Percentiles rank a stretch among this genome's conserved stretches.
phyloP scores from a whole-genome alignment of 1,140 invertebrate genomes.

The Dicyema japonicum region DNA sequence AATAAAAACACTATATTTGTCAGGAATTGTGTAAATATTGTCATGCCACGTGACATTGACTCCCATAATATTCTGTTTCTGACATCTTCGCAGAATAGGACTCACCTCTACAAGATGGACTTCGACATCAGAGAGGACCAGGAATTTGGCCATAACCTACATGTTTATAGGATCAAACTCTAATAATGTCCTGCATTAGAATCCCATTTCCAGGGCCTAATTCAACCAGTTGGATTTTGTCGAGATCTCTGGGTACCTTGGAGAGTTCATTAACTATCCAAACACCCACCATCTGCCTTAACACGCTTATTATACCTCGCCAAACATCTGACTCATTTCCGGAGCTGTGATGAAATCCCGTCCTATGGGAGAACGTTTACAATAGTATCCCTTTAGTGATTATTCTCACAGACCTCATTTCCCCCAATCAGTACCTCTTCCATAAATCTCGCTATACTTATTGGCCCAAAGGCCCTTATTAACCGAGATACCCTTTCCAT shows the following conservation, averaged over 20 bases:
- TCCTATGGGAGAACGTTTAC: too few species aligned
- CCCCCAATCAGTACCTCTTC: too few species aligned
- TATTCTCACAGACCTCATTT: too few species aligned
- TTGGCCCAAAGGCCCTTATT: too few species aligned
- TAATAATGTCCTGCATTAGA: background rate
- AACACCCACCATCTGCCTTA: background rate
- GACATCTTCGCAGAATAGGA: background rate
- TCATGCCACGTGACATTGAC: background rate
- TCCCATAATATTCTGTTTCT: background rate
- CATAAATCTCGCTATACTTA: too few species aligned
- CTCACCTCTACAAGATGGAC: background rate
- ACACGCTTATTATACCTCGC: background rate
- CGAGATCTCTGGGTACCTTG: background rate
- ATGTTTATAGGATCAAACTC: background rate
- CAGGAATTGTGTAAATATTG: background rate
- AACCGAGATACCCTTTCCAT: too few species aligned
- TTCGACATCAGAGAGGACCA: background rate
- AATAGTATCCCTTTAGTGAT: too few species aligned
- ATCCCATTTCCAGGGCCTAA: background rate
- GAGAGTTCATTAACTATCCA: conserved; percentile 1
- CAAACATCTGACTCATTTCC: conserved; percentile 1
- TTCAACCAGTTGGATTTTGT: background rate
- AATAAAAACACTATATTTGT: background rate
- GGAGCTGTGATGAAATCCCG: conserved; percentile 1
- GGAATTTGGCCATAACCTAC: conserved; percentile 1